Evolutionary conservation across 1,140 invertebrate species (phyloP).

Genomic region (Heliothis subflexa): DNA sequence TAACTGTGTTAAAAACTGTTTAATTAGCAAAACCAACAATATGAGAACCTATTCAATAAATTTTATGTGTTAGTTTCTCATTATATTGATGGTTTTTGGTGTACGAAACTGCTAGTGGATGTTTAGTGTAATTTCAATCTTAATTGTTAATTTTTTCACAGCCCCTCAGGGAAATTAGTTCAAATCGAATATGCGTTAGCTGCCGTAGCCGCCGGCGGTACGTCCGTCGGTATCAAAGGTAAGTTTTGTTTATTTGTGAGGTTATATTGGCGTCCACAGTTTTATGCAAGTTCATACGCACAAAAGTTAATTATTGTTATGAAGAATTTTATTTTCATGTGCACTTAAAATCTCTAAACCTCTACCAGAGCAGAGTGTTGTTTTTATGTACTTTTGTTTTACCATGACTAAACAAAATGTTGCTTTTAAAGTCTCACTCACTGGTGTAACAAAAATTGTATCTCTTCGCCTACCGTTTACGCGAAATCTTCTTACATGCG

Average conservation of each 20-base stretch:
- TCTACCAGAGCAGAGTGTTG: too few relatives aligned
- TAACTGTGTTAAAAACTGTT: conserved; percentile 10
- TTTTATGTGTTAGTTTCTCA: background rate
- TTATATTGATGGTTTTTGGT: background rate
- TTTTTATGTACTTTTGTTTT: too few relatives aligned
- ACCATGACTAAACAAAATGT: too few relatives aligned
- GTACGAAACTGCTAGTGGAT: background rate
- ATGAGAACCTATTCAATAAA: background rate
- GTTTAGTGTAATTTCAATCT: conserved; percentile 16
- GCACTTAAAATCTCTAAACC: too few relatives aligned
- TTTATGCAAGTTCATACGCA: background rate
- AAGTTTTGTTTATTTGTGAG: conserved; percentile 61
- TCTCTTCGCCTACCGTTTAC: too few relatives aligned
- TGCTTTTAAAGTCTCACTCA: too few relatives aligned
- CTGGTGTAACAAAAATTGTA: too few relatives aligned
- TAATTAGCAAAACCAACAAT: background rate
- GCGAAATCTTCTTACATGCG: too few relatives aligned
- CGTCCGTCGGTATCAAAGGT: conserved; percentile 99
- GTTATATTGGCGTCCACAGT: conserved; percentile 58
- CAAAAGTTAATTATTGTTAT: too few relatives aligned
- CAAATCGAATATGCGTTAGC: conserved; percentile 99
- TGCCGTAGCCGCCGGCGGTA: conserved; percentile 99
- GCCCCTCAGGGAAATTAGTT: conserved; percentile 99
- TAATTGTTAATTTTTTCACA: conserved; percentile 85
- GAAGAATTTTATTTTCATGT: too few relatives aligned